These are phyloP conservation scores for Avahi laniger DNA, from an alignment of 2,797 vertebrate species.

Conservation along the genomic window DNA sequence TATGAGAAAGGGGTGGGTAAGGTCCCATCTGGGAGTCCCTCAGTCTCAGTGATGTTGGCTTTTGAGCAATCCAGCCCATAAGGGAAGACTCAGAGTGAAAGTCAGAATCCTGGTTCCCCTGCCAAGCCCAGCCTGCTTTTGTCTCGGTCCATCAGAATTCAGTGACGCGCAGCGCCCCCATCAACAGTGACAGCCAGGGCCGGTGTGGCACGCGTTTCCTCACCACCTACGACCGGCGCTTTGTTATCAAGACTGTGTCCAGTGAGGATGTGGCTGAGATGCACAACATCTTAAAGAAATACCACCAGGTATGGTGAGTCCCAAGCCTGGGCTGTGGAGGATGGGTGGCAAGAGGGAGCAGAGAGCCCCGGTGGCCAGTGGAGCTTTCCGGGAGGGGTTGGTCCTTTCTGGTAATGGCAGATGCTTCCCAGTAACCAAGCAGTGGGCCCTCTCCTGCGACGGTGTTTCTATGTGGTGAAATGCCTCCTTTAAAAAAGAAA, in stretches of 20 bases:
- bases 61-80: neutral
- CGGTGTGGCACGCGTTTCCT: slow-evolving; percentile 94
- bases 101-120: neutral
- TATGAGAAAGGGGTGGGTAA: neutral
- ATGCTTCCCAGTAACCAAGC: neutral
- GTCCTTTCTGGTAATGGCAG: neutral
- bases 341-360: neutral
- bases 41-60: neutral
- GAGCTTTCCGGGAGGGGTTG: neutral
- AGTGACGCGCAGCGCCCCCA: slow-evolving; percentile 92
- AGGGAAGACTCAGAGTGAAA: neutral
- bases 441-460: neutral
- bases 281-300: slow-evolving; percentile 98
- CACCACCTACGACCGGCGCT: slow-evolving; percentile 94
- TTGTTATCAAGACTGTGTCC: slow-evolving; percentile 96
- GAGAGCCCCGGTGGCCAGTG: rapidly evolving
- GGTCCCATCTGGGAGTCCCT: neutral
- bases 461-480: neutral
- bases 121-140: neutral
- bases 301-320: slow-evolving; percentile 92
- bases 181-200: slow-evolving; percentile 95
- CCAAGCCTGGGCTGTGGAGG: neutral
- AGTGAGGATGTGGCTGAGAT: slow-evolving; percentile 97
- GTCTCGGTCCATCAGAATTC: slow-evolving; percentile 88
- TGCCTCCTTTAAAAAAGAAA: neutral